These are phyloP conservation scores for Schizaphis graminum DNA, from an alignment of 2,888 invertebrate species.

Conservation along the genomic window DNA sequence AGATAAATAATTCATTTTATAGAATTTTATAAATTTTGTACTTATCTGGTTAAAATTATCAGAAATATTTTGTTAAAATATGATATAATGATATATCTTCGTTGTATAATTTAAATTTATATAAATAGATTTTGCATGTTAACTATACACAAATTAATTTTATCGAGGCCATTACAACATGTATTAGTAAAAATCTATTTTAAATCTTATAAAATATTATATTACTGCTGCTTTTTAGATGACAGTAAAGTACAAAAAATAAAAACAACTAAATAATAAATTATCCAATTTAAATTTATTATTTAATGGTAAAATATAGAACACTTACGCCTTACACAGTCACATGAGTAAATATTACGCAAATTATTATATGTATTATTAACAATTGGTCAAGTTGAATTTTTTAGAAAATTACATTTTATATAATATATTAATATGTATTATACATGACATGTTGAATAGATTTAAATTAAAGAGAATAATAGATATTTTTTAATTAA, in stretches of 20 bases:
- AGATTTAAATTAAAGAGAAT: background rate
- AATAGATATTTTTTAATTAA: background rate
- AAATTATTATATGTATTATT: no score
- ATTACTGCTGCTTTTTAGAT: background rate
- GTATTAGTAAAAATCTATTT: background rate
- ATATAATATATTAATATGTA: background rate
- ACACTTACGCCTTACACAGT: background rate
- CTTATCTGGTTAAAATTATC: no score
- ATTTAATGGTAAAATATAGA: background rate
- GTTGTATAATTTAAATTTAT: no score
- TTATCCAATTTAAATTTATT: background rate
- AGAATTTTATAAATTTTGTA: background rate
- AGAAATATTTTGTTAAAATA: no score
- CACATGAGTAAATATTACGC: background rate
- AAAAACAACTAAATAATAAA: background rate
- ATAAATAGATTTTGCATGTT: background rate
- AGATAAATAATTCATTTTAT: background rate
- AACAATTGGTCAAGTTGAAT: background rate
- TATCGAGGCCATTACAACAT: background rate
- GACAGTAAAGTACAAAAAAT: background rate
- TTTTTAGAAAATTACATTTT: background rate
- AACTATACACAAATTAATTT: background rate
- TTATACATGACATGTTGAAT: background rate
- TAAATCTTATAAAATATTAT: background rate
- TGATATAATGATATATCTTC: no score